These are phyloP conservation scores for Balanococcus diminutus DNA, from an alignment of 2,888 invertebrate genomes.

Conservation along the genomic window DNA sequence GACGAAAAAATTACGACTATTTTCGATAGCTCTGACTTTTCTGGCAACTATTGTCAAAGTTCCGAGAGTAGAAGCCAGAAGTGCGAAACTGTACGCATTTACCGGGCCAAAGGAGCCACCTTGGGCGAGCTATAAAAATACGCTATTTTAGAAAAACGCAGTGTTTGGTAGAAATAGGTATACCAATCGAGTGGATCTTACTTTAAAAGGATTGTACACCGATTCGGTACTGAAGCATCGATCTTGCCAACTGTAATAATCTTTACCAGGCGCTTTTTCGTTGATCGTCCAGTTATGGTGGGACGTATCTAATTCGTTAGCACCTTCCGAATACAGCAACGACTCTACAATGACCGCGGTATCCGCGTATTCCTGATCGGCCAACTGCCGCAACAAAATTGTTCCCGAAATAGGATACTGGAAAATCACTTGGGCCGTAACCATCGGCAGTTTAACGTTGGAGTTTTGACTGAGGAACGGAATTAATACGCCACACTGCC, in stretches of 20 bases:
- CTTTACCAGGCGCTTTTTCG: conserved; percentile 77
- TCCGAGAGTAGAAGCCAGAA: conserved; percentile 75
- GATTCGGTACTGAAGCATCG: conserved; percentile 80
- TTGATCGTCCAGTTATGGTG: conserved; percentile 84
- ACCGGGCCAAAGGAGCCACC: conserved; percentile 46
- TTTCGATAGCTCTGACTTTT: conserved; percentile 68
- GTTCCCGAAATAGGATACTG: conserved; percentile 87
- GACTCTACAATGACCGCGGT: conserved; percentile 83
- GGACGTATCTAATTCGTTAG: conserved; percentile 74
- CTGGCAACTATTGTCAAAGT: conserved; percentile 76
- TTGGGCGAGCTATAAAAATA: conserved; percentile 28
- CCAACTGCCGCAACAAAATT: conserved; percentile 80
- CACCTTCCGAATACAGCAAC: conserved; percentile 86
- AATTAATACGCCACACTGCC: conserved; percentile 71
- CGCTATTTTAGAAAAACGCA: neutral
- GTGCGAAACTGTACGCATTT: conserved; percentile 67
- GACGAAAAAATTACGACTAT: conserved; percentile 78
- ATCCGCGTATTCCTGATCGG: conserved; percentile 80
- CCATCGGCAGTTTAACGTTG: conserved; percentile 73
- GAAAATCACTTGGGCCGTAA: conserved; percentile 80
- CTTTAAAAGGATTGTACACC: conserved; percentile 79
- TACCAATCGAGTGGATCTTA: conserved; percentile 59
- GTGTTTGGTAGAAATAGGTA: neutral
- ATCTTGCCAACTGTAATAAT: conserved; percentile 89
- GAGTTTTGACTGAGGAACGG: conserved; percentile 69